Percentiles rank a stretch among this genome's conserved stretches.
Conservation (phyloP, 2,888 invertebrate species). For the Aethes cnicana region DNA sequence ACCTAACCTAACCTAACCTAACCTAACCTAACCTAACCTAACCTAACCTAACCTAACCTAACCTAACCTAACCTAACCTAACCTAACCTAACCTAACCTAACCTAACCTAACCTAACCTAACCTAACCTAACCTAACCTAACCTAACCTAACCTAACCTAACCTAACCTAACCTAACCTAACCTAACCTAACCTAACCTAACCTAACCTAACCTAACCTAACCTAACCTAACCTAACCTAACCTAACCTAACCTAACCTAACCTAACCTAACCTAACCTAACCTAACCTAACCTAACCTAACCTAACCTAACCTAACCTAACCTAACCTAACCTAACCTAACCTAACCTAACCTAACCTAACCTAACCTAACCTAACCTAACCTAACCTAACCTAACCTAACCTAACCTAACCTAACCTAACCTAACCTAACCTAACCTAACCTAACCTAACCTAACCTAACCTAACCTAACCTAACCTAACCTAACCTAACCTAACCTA, state of each 20-base stretch:
- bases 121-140: constrained; percentile 8
- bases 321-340: constrained; percentile 2
- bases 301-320: constrained; percentile 9
- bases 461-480: constrained; percentile 31
- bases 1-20: constrained; percentile 30
- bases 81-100: constrained; percentile 15
- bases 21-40: constrained; percentile 35
- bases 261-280: constrained; percentile 8
- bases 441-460: constrained; percentile 32
- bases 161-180: constrained; percentile 8
- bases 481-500: constrained; percentile 29
- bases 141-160: constrained; percentile 8
- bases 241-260: constrained; percentile 8
- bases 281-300: constrained; percentile 5
- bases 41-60: constrained; percentile 33
- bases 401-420: not conserved
- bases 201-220: constrained; percentile 8
- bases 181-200: constrained; percentile 8
- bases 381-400: constrained; percentile 9
- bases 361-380: constrained; percentile 1
- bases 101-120: constrained; percentile 13
- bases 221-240: constrained; percentile 8
- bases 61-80: constrained; percentile 32
- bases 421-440: constrained; percentile 23
- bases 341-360: constrained; percentile 2